Conservation (phyloP, 2,797 vertebrate genomes). For the Serranus cabrilla region DNA sequence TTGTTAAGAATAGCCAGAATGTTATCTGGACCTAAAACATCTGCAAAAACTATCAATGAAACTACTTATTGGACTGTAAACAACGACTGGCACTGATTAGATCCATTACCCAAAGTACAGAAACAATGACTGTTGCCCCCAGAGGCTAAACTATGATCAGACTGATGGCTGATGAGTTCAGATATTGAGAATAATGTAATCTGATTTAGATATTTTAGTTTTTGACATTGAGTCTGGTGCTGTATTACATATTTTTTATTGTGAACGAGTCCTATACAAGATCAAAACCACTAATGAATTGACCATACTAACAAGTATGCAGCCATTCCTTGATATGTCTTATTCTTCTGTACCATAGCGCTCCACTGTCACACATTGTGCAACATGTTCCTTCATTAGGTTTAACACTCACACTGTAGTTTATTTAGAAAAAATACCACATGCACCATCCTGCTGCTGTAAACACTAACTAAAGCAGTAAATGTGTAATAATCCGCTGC, state of each 20-base stretch:
- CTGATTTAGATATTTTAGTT: not conserved
- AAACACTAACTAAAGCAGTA: not conserved
- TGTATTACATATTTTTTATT: not conserved
- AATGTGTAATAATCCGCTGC: not conserved
- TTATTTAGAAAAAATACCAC: conserved; percentile 18
- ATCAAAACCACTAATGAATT: not conserved
- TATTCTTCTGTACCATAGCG: conserved; percentile 2
- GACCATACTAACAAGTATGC: not conserved
- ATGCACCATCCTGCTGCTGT: not conserved
- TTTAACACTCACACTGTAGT: conserved; percentile 1
- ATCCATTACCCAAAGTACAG: too few species aligned
- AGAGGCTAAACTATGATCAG: too few species aligned
- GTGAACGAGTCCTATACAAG: not conserved
- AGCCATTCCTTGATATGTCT: not conserved
- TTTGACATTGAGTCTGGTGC: not conserved
- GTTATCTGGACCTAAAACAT: too few species aligned
- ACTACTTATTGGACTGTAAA: too few species aligned
- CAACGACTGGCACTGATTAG: too few species aligned
- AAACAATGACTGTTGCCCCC: too few species aligned
- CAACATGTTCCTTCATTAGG: conserved; percentile 8
- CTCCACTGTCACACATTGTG: not conserved
- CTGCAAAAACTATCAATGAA: too few species aligned
- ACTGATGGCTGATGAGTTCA: too few species aligned
- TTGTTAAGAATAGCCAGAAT: too few species aligned
- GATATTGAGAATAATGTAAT: not conserved